These are phyloP conservation scores for Umimayanthus chanpuru DNA, from an alignment of 92 coral and sea anemone species.

Conservation along the genomic window DNA sequence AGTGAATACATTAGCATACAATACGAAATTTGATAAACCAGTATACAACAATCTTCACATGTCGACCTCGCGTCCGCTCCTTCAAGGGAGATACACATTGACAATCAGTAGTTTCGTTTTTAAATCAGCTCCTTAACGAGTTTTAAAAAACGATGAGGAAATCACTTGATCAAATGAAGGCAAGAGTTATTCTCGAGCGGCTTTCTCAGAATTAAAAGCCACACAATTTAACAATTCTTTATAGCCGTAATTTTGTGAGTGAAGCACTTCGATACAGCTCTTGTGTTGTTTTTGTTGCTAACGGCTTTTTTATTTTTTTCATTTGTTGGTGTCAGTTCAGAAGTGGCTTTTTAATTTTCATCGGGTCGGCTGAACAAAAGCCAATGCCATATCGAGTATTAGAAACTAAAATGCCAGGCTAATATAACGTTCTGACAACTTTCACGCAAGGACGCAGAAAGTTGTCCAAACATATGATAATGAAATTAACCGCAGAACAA, in stretches of 20 bases:
- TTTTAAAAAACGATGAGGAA: conserved; percentile 9
- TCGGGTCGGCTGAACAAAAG: neutral
- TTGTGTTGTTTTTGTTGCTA: neutral
- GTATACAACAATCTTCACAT: neutral
- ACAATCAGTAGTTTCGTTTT: neutral
- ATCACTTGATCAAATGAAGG: conserved; percentile 24
- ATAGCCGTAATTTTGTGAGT: neutral
- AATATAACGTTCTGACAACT: neutral
- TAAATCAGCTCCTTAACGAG: neutral
- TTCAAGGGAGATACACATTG: conserved; percentile 6
- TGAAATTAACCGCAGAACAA: conserved; percentile 35
- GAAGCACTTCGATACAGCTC: conserved; percentile 11
- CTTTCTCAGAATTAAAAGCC: neutral
- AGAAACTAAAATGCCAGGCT: neutral
- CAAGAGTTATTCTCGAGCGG: conserved; percentile 1
- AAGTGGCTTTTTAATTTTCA: conserved; percentile 31
- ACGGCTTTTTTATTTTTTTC: conserved; percentile 12
- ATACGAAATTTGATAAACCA: conserved; percentile 1
- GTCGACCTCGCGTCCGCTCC: neutral
- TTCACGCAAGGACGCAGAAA: conserved; percentile 17
- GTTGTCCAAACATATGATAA: conserved; percentile 24
- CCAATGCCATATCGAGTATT: neutral
- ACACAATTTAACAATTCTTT: neutral
- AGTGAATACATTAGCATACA: conserved; percentile 32
- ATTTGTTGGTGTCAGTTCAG: neutral